Conservation (phyloP, 2,888 invertebrate species). For the Cotesia congregata region DNA sequence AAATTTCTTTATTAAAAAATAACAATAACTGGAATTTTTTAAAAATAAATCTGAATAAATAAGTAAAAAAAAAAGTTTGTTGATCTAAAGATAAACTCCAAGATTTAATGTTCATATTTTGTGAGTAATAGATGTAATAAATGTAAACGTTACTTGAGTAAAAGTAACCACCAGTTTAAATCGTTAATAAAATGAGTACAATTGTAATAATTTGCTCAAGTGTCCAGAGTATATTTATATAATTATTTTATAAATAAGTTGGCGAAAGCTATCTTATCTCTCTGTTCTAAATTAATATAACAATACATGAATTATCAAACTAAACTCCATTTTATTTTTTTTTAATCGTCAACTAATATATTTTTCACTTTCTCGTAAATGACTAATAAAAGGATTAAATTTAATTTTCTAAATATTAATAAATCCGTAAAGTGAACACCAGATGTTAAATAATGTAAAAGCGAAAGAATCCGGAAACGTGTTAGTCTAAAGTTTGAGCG, state of each 20-base stretch:
- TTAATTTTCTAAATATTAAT: too few species aligned
- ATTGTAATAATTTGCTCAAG: not conserved
- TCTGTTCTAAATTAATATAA: too few species aligned
- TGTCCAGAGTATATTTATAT: not conserved
- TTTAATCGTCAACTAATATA: too few species aligned
- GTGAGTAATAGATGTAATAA: not conserved
- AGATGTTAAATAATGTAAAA: not conserved
- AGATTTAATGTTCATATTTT: not conserved
- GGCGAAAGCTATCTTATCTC: not conserved
- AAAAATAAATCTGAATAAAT: too few species aligned
- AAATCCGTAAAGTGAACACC: not conserved
- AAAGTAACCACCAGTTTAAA: not conserved
- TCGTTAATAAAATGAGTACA: not conserved
- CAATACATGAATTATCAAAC: too few species aligned
- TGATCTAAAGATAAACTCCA: not conserved
- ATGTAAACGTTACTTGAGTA: not conserved
- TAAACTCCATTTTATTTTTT: too few species aligned
- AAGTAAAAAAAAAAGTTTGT: too few species aligned
- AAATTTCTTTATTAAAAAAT: too few species aligned
- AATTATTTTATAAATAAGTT: not conserved
- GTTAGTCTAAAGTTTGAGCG: not conserved
- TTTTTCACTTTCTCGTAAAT: too few species aligned
- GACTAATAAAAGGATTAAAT: too few species aligned
- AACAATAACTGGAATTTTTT: too few species aligned
- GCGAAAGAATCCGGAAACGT: constrained; percentile 7